Evolutionary conservation across 2,888 invertebrate species (phyloP), one percentile per base, ranked within the genome.

Genomic region (Lagria hirta): DNA sequence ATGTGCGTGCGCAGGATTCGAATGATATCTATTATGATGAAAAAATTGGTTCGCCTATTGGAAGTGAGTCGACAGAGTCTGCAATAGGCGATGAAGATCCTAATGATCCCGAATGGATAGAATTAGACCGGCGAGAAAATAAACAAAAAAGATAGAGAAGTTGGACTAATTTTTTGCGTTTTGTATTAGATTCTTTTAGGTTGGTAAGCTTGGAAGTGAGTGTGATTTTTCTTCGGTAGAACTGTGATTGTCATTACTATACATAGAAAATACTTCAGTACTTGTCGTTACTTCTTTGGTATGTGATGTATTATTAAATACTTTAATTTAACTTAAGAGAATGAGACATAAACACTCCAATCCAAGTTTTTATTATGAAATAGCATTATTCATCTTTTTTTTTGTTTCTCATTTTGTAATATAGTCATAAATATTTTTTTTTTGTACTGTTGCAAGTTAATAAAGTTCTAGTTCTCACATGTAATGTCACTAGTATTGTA

Each of bases 41-140:
- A 10, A 61, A 60, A 26, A 33, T 53, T 11, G 59, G 60, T 14
- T 66, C 68, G 11, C 66, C 65, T n/a, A n/a, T n/a, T n/a, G 69
- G 67, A 36, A 71, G 71, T 66, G 77, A 75, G 53, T 73, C 74
- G 38, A 76, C 75, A 35, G 75, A 76, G 57, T 81, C 82, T 13
- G 80, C 79, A 34, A 74, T 78, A 34, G 81, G 78, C 49, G 86
- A 87, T 51, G 62, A 88, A 65, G 90, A 90, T 71, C 89, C 89
- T 14, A 88, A 89, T 66, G 90, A 90, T 74, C 84, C 84, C 3
- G 90, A 90, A 65, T 91, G 91, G 91, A 82, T 75, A 37, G 76
- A 74, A 47, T 65, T 65, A 55, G 70, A 68, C 52, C 55, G 61
- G 40, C 54, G 60, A 17, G 37, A 61, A 41, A 69, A 69, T 64